Conservation (phyloP, 23 tunicate species). For the Halocynthia roretzi region DNA sequence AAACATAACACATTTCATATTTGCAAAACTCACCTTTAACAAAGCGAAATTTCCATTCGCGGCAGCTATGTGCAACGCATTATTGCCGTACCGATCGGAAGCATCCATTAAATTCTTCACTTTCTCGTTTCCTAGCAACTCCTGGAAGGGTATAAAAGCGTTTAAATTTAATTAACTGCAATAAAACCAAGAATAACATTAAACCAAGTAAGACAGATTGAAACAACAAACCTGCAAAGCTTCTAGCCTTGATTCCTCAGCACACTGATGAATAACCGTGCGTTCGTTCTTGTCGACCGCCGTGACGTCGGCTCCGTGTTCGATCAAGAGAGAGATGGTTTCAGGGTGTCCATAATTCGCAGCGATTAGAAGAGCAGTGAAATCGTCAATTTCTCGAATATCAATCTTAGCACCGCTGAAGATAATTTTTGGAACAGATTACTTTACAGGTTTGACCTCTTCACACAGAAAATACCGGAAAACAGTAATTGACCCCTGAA, state of each 20-base stretch:
- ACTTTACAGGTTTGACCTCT: no score
- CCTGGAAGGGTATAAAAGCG: background rate
- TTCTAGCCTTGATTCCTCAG: constrained; percentile 75
- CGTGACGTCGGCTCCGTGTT: constrained; percentile 71
- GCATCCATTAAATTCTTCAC: constrained; percentile 38
- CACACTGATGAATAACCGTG: constrained; percentile 59
- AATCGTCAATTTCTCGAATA: constrained; percentile 65
- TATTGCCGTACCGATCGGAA: constrained; percentile 73
- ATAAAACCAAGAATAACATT: background rate
- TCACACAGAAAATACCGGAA: no score
- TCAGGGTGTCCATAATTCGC: constrained; percentile 86
- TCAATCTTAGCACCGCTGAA: constrained; percentile 70
- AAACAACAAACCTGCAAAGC: constrained; percentile 53
- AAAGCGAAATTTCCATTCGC: constrained; percentile 48
- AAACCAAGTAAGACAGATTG: background rate
- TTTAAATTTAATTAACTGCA: background rate
- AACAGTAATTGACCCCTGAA: no score
- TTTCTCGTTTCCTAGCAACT: constrained; percentile 30
- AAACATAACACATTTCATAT: no score
- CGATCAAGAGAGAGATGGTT: constrained; percentile 42
- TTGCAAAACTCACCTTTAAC: constrained; percentile 39
- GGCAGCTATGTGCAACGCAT: constrained; percentile 80
- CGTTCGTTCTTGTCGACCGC: constrained; percentile 83
- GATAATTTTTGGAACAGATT: background rate
- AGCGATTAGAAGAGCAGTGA: constrained; percentile 80